These are phyloP conservation scores for Arrhamphus sclerolepis DNA, from an alignment of 2,797 vertebrate genomes.

Conservation along the genomic window DNA sequence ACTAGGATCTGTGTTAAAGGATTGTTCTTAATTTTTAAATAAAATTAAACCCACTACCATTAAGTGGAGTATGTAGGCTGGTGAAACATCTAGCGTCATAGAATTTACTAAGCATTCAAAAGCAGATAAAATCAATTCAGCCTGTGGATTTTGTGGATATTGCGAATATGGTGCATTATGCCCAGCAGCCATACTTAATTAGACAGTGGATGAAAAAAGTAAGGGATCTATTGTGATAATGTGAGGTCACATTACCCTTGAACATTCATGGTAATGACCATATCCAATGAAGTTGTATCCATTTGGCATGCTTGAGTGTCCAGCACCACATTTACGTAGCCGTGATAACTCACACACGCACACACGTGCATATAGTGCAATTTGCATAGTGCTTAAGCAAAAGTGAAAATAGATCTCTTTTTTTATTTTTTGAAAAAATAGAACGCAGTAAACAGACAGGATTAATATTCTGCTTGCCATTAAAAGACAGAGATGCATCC, in stretches of 20 bases:
- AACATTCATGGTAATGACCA: constrained; percentile 77
- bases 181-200: constrained; percentile 65
- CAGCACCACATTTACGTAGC: constrained; percentile 71
- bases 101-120: constrained; percentile 37
- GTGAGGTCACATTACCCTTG: constrained; percentile 76
- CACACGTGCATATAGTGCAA: constrained; percentile 53
- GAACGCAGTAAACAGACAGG: constrained; percentile 56
- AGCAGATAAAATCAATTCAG: constrained; percentile 55
- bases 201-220: constrained; percentile 69
- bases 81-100: constrained; percentile 24
- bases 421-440: constrained; percentile 67
- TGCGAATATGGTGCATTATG: constrained; percentile 49
- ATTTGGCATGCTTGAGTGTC: constrained; percentile 79
- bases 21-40: constrained; percentile 12
- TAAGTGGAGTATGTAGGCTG: constrained; percentile 10
- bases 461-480: constrained; percentile 74
- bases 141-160: constrained; percentile 48
- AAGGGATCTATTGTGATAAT: constrained; percentile 76
- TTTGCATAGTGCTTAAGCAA: constrained; percentile 75
- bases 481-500: constrained; percentile 64
- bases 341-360: constrained; percentile 59
- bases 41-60: constrained; percentile 7
- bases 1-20: constrained; percentile 12
- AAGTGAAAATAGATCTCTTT: constrained; percentile 60
- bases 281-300: constrained; percentile 77